Conservation (phyloP, 2,888 invertebrate species). For the Rhingia campestris region DNA sequence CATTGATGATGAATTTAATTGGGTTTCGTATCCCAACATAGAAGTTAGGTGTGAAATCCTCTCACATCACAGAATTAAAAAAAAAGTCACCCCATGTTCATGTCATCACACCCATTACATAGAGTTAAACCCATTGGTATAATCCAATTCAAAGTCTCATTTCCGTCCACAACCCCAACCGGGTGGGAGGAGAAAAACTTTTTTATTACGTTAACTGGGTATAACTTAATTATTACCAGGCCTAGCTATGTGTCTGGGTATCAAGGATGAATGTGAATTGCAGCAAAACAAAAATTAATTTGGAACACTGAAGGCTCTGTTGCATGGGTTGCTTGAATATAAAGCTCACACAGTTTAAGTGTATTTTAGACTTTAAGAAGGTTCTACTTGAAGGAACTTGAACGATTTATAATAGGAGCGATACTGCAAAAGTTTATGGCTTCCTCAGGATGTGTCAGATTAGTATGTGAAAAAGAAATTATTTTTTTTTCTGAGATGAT, state of each 20-base stretch:
- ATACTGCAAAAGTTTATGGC: neutral
- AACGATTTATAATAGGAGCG: neutral
- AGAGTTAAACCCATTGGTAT: constrained; percentile 3
- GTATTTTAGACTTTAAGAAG: neutral
- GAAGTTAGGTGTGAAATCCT: neutral
- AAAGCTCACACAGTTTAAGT: neutral
- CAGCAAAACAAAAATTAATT: too few species aligned
- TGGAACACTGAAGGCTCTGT: too few species aligned
- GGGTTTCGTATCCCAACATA: neutral
- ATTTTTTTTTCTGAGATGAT: too few species aligned
- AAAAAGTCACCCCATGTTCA: neutral
- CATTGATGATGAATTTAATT: constrained; percentile 33
- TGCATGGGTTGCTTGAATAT: neutral
- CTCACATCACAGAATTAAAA: neutral
- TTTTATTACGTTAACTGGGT: constrained; percentile 6
- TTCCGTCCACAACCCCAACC: neutral
- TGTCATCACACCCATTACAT: neutral
- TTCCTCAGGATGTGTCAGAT: too few species aligned
- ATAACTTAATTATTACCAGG: constrained; percentile 8
- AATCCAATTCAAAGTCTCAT: constrained; percentile 11
- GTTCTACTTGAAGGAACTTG: neutral
- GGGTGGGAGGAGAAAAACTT: neutral
- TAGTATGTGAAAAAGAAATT: too few species aligned
- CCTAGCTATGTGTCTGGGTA: too few species aligned
- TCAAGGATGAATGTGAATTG: too few species aligned